These are phyloP conservation scores for Caenorhabditis latens DNA, from an alignment of 1,140 invertebrate genomes.

Conservation along the genomic window DNA sequence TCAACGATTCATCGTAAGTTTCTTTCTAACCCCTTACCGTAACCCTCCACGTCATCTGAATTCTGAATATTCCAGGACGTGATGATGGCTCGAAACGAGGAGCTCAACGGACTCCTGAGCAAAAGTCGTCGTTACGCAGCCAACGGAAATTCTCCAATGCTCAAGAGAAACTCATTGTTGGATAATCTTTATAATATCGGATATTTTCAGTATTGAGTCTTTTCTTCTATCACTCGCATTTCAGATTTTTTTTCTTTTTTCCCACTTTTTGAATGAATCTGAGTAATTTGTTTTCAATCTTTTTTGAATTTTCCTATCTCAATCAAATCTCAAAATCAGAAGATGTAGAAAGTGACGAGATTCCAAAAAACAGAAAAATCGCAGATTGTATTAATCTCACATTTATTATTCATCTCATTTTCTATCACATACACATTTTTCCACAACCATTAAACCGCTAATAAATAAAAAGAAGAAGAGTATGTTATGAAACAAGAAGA, in stretches of 20 bases:
- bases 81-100: constrained; percentile 40
- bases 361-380: not conserved
- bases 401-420: not conserved
- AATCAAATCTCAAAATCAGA: not conserved
- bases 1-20: constrained; percentile 46
- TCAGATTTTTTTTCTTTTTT: not conserved
- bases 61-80: constrained; percentile 21
- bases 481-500: not conserved
- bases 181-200: constrained; percentile 57
- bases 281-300: constrained; percentile 35
- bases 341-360: not conserved
- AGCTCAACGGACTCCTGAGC: constrained; percentile 45
- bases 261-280: not conserved
- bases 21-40: not conserved
- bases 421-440: not conserved
- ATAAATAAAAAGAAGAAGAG: not conserved
- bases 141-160: constrained; percentile 53
- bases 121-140: not conserved
- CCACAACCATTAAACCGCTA: constrained; percentile 50
- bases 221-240: not conserved
- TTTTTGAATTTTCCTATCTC: not conserved
- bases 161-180: constrained; percentile 18
- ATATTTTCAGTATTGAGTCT: constrained; percentile 29
- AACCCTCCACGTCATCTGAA: not conserved
- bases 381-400: not conserved